phyloP scores from a whole-genome alignment of 2,797 vertebrate species.

The Dicrostonyx torquatus region DNA sequence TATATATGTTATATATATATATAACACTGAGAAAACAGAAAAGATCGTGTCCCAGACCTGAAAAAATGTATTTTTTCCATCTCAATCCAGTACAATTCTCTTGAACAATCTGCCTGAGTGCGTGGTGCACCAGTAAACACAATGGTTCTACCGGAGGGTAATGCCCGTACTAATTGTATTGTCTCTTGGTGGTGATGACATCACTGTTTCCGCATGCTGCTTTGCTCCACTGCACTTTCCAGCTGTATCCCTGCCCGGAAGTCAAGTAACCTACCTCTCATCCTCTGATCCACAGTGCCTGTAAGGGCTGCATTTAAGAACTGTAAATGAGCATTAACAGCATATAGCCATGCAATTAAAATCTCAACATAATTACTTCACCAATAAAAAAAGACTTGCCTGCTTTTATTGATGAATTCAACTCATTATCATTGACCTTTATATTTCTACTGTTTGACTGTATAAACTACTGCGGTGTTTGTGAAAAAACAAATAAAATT shows the following conservation, averaged over 20 bases:
- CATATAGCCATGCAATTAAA: not conserved
- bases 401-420: slow-evolving; percentile 20
- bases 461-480: not conserved
- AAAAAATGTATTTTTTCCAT: not conserved
- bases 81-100: not conserved
- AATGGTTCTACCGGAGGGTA: not conserved
- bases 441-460: not conserved
- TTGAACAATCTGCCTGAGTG: not conserved
- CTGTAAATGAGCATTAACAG: not conserved
- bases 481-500: not conserved
- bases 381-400: not conserved
- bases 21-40: not conserved
- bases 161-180: not conserved
- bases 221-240: not conserved
- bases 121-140: not conserved
- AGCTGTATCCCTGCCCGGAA: fast-evolving
- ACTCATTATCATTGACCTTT: not conserved
- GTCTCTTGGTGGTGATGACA: too few relatives aligned
- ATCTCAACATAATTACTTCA: not conserved
- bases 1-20: too few relatives aligned
- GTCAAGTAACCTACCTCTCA: not conserved
- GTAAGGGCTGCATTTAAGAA: not conserved
- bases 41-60: not conserved
- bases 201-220: not conserved
- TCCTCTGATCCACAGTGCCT: not conserved